A percentile compares a stretch with the other conserved stretches of the same genome.
Evolutionary conservation across 2,888 invertebrate species (phyloP).

Genomic region (Bruchidius siliquastri): DNA sequence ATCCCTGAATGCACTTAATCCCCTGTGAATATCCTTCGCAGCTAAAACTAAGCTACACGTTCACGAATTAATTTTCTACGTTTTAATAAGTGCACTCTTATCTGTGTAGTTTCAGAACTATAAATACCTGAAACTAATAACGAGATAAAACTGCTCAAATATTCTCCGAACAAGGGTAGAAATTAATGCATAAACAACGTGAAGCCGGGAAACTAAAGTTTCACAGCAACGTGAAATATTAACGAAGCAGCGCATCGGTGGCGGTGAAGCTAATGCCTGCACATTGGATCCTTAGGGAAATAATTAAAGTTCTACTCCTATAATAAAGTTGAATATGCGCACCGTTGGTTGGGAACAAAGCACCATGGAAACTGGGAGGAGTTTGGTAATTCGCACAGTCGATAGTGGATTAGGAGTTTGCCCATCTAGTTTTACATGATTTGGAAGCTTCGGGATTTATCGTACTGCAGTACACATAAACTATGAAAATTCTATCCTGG

Average conservation of each 20-base stretch:
- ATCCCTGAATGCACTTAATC: slow-evolving; percentile 1
- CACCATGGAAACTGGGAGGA: not conserved
- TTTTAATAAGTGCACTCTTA: slow-evolving; percentile 11
- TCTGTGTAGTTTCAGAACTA: slow-evolving; percentile 26
- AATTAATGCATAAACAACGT: slow-evolving; percentile 2
- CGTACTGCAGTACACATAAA: too few species aligned
- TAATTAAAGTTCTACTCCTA: not conserved
- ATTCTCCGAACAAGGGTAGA: slow-evolving; percentile 6
- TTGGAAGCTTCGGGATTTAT: too few species aligned
- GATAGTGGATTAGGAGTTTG: not conserved
- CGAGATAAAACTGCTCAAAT: slow-evolving; percentile 25
- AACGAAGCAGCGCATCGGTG: not conserved
- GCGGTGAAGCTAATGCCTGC: not conserved
- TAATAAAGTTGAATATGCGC: not conserved
- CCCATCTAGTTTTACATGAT: not conserved
- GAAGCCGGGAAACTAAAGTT: not conserved
- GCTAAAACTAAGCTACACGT: slow-evolving; percentile 8
- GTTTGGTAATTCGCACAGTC: not conserved
- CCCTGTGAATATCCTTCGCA: slow-evolving; percentile 1
- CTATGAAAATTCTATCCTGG: too few species aligned
- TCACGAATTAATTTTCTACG: slow-evolving; percentile 10
- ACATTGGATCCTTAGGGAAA: not conserved
- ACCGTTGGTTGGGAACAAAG: not conserved
- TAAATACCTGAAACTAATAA: slow-evolving; percentile 30
- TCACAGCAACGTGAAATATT: not conserved